Evolutionary conservation across 2,113 vertebrate species (phyloP).

Genomic region (Trichomycterus rosablanca): DNA sequence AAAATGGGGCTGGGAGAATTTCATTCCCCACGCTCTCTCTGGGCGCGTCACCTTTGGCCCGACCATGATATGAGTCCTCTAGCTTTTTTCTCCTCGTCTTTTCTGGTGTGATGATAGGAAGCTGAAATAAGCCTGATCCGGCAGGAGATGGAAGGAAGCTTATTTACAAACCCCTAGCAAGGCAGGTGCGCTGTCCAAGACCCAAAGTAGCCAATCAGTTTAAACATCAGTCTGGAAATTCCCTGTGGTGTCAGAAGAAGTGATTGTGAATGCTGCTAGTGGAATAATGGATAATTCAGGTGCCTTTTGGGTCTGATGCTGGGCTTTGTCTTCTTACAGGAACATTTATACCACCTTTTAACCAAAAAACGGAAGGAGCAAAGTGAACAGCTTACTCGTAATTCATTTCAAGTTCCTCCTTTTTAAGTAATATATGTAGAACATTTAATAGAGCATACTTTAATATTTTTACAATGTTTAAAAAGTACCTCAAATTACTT

Average conservation of each 20-base stretch:
- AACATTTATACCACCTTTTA: background rate
- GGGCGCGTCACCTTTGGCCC: constrained; percentile 93
- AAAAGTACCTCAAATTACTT: too few relatives aligned
- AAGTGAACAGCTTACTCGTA: too few relatives aligned
- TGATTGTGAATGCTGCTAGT: constrained; percentile 15
- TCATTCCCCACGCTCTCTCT: constrained; percentile 89
- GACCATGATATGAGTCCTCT: constrained; percentile 83
- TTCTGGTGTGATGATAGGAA: constrained; percentile 69
- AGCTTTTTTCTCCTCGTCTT: constrained; percentile 63
- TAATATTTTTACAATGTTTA: too few relatives aligned
- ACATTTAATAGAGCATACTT: too few relatives aligned
- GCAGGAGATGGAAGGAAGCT: constrained; percentile 70
- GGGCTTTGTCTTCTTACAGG: constrained; percentile 13
- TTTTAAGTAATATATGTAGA: too few relatives aligned
- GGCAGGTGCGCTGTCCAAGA: constrained; percentile 69
- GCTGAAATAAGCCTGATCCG: constrained; percentile 81
- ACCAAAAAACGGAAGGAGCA: too few relatives aligned
- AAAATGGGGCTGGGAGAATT: constrained; percentile 91
- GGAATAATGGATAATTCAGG: constrained; percentile 38
- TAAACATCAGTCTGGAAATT: constrained; percentile 62
- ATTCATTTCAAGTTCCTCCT: too few relatives aligned
- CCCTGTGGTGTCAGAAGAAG: constrained; percentile 25
- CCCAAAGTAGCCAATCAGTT: constrained; percentile 75
- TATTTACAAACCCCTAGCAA: constrained; percentile 78
- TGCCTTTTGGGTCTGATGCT: constrained; percentile 8